These are phyloP conservation scores for Drosophila nebulosa DNA, from an alignment of 1,140 invertebrate species.

Conservation along the genomic window DNA sequence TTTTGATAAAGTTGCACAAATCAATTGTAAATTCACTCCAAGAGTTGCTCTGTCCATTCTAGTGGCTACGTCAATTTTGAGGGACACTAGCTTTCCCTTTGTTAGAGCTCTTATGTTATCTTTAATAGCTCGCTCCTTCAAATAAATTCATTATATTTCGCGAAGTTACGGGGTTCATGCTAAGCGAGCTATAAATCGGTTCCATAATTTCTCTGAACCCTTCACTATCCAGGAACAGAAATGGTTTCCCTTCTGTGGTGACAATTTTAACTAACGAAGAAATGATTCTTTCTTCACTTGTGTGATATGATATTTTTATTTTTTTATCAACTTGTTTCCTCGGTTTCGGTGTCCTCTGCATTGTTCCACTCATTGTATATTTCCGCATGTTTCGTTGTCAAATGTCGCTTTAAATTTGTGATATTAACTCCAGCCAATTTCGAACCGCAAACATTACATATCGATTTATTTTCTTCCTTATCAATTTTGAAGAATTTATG, in stretches of 20 bases:
- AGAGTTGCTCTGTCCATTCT: neutral
- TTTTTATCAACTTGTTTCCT: too few species aligned
- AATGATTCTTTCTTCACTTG: conserved; percentile 26
- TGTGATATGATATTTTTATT: neutral
- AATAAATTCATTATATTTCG: conserved; percentile 21
- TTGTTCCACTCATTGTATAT: conserved; percentile 15
- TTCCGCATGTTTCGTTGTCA: conserved; percentile 16
- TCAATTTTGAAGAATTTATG: neutral
- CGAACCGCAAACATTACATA: conserved; percentile 8
- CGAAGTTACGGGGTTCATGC: conserved; percentile 12
- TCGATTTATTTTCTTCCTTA: conserved; percentile 3
- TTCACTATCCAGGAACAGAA: conserved; percentile 20
- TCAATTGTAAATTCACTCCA: neutral
- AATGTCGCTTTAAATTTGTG: conserved; percentile 14
- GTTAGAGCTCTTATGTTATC: too few species aligned
- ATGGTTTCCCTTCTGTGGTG: conserved; percentile 25
- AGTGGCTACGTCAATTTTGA: too few species aligned
- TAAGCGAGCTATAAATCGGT: conserved; percentile 21
- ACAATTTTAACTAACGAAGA: conserved; percentile 25
- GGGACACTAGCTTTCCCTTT: too few species aligned
- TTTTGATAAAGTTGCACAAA: neutral
- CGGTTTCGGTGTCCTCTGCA: too few species aligned
- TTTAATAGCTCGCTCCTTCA: too few species aligned
- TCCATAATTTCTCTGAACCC: conserved; percentile 19
- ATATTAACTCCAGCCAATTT: conserved; percentile 6